phyloP scores from a whole-genome alignment of 2,797 vertebrate genomes.

The Lindbergichthys nudifrons region DNA sequence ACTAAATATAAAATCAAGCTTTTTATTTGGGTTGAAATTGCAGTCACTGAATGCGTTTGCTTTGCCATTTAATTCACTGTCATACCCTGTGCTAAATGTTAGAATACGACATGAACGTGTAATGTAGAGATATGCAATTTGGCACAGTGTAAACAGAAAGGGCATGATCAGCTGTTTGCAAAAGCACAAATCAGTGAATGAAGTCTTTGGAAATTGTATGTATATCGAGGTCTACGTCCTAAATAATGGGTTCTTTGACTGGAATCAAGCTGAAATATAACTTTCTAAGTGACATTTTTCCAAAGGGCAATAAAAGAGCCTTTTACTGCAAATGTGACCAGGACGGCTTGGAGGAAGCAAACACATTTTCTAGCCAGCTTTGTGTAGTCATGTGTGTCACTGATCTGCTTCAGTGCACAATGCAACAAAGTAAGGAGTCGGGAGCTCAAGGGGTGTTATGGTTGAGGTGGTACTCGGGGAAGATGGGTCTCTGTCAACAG shows the following conservation, averaged over 20 bases:
- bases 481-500: slow-evolving; percentile 27
- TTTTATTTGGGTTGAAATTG: too few relatives aligned
- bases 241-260: neutral
- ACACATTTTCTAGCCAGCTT: slow-evolving; percentile 55
- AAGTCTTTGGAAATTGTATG: neutral
- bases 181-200: neutral
- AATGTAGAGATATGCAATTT: neutral
- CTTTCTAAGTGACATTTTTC: slow-evolving; percentile 35
- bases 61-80: neutral
- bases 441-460: slow-evolving; percentile 48
- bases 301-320: slow-evolving; percentile 28
- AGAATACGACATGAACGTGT: neutral
- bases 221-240: neutral
- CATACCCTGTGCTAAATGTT: neutral
- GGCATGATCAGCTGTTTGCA: neutral
- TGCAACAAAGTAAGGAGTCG: slow-evolving; percentile 25
- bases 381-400: slow-evolving; percentile 75
- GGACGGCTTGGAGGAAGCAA: slow-evolving; percentile 41
- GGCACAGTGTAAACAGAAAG: neutral
- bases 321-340: slow-evolving; percentile 48
- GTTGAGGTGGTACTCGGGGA: slow-evolving; percentile 44
- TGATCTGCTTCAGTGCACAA: slow-evolving; percentile 64
- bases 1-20: too few relatives aligned
- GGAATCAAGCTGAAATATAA: slow-evolving; percentile 25
- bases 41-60: neutral